Evolutionary conservation across 2,888 invertebrate genomes (phyloP).

Genomic region (Epinotia demarniana): DNA sequence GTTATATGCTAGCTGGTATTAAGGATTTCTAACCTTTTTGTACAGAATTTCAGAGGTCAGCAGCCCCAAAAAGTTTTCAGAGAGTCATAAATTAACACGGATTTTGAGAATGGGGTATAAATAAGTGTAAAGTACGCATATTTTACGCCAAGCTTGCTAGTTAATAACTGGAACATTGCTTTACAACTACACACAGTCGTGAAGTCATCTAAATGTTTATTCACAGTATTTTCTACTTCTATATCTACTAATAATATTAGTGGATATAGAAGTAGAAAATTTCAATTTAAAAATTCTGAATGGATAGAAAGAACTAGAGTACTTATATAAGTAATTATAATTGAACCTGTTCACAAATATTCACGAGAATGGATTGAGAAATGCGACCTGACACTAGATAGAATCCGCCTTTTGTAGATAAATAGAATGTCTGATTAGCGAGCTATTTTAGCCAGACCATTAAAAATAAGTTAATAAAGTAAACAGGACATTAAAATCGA

Average conservation of each 20-base stretch:
- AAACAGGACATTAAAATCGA: background rate
- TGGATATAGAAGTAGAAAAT: no score
- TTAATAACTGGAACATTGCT: no score
- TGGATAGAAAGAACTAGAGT: no score
- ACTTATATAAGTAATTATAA: no score
- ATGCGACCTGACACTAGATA: no score
- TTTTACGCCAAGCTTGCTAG: background rate
- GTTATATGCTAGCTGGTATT: background rate
- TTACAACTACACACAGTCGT: no score
- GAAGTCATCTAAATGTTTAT: no score
- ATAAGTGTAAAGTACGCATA: conserved; percentile 1
- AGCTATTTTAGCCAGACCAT: background rate
- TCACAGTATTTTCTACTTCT: no score
- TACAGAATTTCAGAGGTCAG: conserved; percentile 50
- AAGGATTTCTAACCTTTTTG: background rate
- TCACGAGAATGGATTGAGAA: no score
- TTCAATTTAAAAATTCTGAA: no score
- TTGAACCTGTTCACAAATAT: no score
- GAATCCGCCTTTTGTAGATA: background rate
- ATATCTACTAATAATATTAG: no score
- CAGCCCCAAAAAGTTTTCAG: conserved; percentile 43
- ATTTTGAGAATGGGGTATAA: background rate
- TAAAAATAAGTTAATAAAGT: background rate
- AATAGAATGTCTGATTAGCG: background rate
- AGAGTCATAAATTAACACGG: conserved; percentile 15